Conservation (phyloP, 1,140 invertebrate genomes). For the Papilio glaucus region DNA sequence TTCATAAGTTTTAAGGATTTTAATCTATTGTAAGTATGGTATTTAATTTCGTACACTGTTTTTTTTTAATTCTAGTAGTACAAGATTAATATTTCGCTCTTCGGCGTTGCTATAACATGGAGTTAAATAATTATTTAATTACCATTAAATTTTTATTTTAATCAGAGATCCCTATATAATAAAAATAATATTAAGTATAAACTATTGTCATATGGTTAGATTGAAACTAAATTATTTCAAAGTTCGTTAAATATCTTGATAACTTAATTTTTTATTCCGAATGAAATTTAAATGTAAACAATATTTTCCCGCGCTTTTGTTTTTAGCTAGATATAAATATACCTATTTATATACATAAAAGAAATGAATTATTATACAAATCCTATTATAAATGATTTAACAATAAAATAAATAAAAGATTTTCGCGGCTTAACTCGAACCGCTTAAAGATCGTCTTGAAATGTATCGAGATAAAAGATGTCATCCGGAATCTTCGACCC, state of each 20-base stretch:
- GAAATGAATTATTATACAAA: slow-evolving; percentile 25
- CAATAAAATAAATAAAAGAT: slow-evolving; percentile 47
- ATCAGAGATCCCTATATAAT: no score
- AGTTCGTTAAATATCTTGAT: no score
- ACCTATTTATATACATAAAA: background rate
- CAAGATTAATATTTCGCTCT: no score
- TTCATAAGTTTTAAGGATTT: slow-evolving; percentile 66
- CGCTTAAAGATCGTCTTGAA: slow-evolving; percentile 71
- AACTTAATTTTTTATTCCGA: no score
- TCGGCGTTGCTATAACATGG: no score
- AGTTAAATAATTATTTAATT: no score
- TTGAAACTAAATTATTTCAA: no score
- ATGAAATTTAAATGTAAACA: background rate
- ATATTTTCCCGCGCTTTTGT: slow-evolving; percentile 31
- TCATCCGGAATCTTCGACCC: slow-evolving; percentile 76
- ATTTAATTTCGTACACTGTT: no score
- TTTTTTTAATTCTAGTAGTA: no score
- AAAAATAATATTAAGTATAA: no score
- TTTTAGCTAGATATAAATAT: slow-evolving; percentile 16
- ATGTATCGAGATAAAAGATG: slow-evolving; percentile 82
- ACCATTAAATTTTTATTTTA: no score
- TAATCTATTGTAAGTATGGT: slow-evolving; percentile 53
- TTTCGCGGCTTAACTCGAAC: slow-evolving; percentile 64
- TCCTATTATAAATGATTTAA: slow-evolving; percentile 33
- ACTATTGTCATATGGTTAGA: no score